Conservation (phyloP, 2,888 invertebrate species). For the Thecophora atra region DNA sequence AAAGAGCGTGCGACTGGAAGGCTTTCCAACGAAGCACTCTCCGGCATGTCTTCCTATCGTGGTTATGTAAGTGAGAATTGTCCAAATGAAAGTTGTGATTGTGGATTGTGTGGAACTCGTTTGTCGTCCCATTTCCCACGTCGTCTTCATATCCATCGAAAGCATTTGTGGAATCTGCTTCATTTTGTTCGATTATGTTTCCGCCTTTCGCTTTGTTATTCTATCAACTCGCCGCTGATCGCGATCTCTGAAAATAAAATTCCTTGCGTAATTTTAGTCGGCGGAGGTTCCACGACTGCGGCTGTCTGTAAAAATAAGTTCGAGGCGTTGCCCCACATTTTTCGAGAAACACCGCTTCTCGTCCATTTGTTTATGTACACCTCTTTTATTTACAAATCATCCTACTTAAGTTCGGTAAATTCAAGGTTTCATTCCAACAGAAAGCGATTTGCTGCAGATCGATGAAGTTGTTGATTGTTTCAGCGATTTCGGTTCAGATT, state of each 20-base stretch:
- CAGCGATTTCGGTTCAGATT: neutral
- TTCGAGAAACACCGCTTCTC: neutral
- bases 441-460: neutral
- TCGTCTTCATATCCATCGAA: slow-evolving; percentile 7
- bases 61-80: slow-evolving; percentile 62
- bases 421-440: slow-evolving; percentile 36
- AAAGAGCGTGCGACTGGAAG: neutral
- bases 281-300: neutral
- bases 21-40: neutral
- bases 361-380: neutral
- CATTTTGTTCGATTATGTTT: neutral
- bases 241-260: neutral
- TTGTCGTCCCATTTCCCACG: too few species aligned
- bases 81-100: too few species aligned
- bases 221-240: neutral
- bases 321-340: neutral
- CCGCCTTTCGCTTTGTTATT: neutral
- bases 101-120: too few species aligned
- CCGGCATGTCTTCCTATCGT: slow-evolving; percentile 62
- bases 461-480: neutral
- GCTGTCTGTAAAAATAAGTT: slow-evolving; percentile 1
- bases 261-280: slow-evolving; percentile 28
- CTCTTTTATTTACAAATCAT: slow-evolving; percentile 32
- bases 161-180: neutral
- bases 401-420: slow-evolving; percentile 25